phyloP scores from a whole-genome alignment of 1,140 invertebrate species.

The Lepeophtheirus salmonis region DNA sequence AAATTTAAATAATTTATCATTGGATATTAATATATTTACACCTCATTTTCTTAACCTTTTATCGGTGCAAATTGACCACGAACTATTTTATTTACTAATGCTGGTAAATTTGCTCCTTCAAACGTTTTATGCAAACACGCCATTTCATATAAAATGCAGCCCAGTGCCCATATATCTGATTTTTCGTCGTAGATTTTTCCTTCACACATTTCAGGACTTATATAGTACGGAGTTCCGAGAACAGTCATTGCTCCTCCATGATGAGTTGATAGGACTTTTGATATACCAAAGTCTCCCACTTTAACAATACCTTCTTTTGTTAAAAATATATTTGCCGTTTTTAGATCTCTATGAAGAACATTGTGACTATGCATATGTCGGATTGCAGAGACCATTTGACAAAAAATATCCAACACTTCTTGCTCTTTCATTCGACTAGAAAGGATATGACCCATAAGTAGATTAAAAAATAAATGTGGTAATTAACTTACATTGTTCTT shows the following conservation, averaged over 20 bases:
- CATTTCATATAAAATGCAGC: conserved; percentile 60
- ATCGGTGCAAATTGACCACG: conserved; percentile 35
- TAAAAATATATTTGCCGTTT: conserved; percentile 56
- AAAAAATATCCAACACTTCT: conserved; percentile 43
- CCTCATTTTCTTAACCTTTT: conserved; percentile 20
- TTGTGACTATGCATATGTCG: conserved; percentile 49
- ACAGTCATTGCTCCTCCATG: conserved; percentile 48
- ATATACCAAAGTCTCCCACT: conserved; percentile 54
- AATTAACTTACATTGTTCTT: conserved; percentile 22
- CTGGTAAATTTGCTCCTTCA: conserved; percentile 51
- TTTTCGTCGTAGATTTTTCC: conserved; percentile 45
- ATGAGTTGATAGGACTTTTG: conserved; percentile 48
- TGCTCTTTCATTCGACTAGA: conserved; percentile 35
- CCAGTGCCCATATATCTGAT: conserved; percentile 59
- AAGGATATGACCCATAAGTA: background rate
- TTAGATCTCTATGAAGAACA: conserved; percentile 53
- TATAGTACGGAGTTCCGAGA: conserved; percentile 59
- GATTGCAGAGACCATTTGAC: conserved; percentile 48
- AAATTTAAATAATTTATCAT: background rate
- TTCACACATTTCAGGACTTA: conserved; percentile 51
- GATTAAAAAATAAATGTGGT: background rate
- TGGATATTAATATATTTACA: background rate
- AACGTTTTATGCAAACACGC: conserved; percentile 56
- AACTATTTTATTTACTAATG: conserved; percentile 55
- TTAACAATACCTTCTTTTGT: conserved; percentile 45